A percentile compares a stretch with the other conserved stretches of the same genome.
These are phyloP conservation scores for Isurus oxyrinchus DNA, from an alignment of 2,113 vertebrate genomes.

Conservation along the genomic window DNA sequence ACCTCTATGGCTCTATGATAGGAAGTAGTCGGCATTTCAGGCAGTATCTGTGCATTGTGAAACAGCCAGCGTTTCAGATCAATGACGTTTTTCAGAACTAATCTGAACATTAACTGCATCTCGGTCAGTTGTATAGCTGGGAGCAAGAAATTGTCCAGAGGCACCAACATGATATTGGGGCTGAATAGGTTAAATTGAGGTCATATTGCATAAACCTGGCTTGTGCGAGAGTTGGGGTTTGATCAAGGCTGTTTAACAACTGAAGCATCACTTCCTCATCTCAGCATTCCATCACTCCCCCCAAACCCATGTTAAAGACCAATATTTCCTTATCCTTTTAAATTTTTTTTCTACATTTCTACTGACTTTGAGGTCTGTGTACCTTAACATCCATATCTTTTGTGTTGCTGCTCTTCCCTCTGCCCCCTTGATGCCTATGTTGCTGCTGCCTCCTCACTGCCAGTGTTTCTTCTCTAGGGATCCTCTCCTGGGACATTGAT, in stretches of 20 bases:
- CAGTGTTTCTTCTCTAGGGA: slow-evolving; percentile 50
- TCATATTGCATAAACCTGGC: background rate
- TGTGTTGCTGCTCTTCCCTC: background rate
- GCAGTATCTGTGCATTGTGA: too few relatives aligned
- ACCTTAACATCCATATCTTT: too few relatives aligned
- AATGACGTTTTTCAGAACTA: too few relatives aligned
- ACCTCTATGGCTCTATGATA: too few relatives aligned
- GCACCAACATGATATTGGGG: background rate
- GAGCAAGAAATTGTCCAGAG: background rate
- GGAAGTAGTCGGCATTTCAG: too few relatives aligned
- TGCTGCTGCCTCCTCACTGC: background rate
- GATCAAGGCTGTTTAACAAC: background rate
- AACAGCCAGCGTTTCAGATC: too few relatives aligned
- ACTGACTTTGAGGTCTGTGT: background rate
- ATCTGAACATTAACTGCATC: too few relatives aligned
- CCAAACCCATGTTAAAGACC: background rate
- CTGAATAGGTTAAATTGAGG: background rate
- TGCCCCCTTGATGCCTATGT: too few relatives aligned
- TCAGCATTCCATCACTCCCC: background rate
- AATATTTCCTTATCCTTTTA: background rate
- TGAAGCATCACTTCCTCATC: background rate
- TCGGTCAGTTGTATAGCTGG: background rate
- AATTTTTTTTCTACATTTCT: background rate
- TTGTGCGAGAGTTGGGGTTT: background rate
- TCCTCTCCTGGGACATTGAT: slow-evolving; percentile 76